Evolutionary conservation across 2,113 vertebrate genomes (phyloP), one percentile per base, ranked within the genome.

Genomic region (Gracilinanus agilis): DNA sequence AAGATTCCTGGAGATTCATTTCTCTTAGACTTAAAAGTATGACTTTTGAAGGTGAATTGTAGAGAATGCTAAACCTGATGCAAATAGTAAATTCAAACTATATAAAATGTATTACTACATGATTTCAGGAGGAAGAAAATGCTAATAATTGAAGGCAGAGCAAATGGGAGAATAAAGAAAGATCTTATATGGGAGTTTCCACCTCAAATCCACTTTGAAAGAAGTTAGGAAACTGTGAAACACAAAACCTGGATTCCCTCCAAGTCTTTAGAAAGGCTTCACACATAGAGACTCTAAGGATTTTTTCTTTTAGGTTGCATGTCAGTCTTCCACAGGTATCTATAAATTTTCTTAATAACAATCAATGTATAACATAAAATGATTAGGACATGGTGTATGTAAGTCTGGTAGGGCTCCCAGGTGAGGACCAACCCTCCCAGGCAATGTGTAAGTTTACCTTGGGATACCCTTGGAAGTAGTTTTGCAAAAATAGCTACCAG

Each of bases 401-500:
- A 67, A 92, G 88, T 8, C 12, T 88, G 7, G 54, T 19, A 90
- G n/a, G 19, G 3, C 24, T 92, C 90, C 11, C 5, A 9, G 9
- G 29, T 58, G 11, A 92, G 58, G n/a, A n/a, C 29, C 56, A 3
- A 75, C 21, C 53, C 40, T 56, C 19, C 5, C 44, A 44, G 75
- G 58, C 34, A 34, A 56, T 16, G 53, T 34, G 9, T 53, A 92
- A 12, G 9, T 8, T 83, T 44, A 90, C 40, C 91, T 54, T 93
- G 24, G 53, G 54, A 44, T 93, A 44, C 54, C 44, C 44, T 88
- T 90, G 55, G 55, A 92, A 75, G 1, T 91, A n/a, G 9, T 4
- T 90, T 92, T 92, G 91, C 29, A 95, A 91, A 90, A 67, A 67
- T 49, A 24, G 55, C 53, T 8, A 55, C 58, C 61, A 75, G 24